A percentile compares a stretch with the other conserved stretches of the same genome.
These are phyloP conservation scores for Chloroclysta siterata DNA, from an alignment of 2,888 invertebrate species.

Conservation along the genomic window DNA sequence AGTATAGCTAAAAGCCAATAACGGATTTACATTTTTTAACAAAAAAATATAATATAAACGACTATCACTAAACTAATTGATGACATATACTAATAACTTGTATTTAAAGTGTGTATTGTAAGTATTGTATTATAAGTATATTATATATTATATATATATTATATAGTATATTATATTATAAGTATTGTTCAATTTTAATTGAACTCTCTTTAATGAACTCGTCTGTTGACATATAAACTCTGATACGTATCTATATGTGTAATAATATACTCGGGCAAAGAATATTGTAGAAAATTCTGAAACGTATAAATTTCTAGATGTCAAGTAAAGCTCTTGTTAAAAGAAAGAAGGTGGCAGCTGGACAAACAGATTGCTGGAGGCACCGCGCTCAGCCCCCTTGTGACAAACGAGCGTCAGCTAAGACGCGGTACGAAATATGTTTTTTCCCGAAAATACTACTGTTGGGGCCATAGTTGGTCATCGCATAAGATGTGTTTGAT, in stretches of 20 bases:
- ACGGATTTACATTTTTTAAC: too few relatives aligned
- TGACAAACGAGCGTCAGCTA: constrained; percentile 70
- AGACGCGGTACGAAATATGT: constrained; percentile 58
- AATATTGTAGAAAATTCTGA: constrained; percentile 61
- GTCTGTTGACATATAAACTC: neutral
- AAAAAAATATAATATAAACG: too few relatives aligned
- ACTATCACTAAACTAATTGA: too few relatives aligned
- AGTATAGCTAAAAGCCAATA: too few relatives aligned
- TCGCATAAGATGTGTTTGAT: neutral
- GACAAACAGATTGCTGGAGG: constrained; percentile 75
- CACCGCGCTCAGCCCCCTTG: constrained; percentile 46
- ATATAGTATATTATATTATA: too few relatives aligned
- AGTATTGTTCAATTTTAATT: neutral
- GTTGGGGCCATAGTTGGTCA: constrained; percentile 41
- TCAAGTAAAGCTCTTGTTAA: constrained; percentile 77
- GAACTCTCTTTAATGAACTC: neutral
- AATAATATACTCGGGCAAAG: constrained; percentile 12
- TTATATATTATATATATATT: too few relatives aligned
- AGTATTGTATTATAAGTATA: too few relatives aligned
- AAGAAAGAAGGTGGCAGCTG: constrained; percentile 77
- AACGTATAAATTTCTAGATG: constrained; percentile 71
- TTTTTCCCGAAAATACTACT: constrained; percentile 53
- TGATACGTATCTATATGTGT: neutral
- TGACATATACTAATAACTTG: too few relatives aligned
- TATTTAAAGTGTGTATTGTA: too few relatives aligned